Conservation (phyloP, 23 tunicate genomes). For the Diplosoma virens region DNA sequence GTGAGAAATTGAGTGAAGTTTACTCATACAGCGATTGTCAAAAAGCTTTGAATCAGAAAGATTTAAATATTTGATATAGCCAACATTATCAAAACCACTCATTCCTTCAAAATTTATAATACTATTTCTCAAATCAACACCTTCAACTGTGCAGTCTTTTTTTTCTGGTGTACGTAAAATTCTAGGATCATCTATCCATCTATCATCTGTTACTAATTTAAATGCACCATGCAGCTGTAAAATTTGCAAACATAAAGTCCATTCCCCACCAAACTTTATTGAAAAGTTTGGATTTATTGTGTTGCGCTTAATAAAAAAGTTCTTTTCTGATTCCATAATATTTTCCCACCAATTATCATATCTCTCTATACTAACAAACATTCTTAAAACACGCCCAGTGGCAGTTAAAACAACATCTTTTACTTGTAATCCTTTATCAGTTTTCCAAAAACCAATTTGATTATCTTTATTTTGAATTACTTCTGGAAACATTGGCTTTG, state of each 20-base stretch:
- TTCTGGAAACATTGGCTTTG: too few species aligned
- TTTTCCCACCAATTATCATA: too few species aligned
- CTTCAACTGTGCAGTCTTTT: slow-evolving; percentile 56
- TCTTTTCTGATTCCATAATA: too few species aligned
- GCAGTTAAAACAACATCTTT: too few species aligned
- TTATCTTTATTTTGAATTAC: too few species aligned
- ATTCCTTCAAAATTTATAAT: slow-evolving; percentile 36
- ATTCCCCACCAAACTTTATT: too few species aligned
- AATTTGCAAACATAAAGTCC: slow-evolving; percentile 41
- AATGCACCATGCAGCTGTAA: slow-evolving; percentile 66
- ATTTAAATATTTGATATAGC: slow-evolving; percentile 52
- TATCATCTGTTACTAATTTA: slow-evolving; percentile 51
- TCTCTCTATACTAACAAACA: too few species aligned
- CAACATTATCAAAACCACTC: slow-evolving; percentile 18
- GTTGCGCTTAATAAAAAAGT: too few species aligned
- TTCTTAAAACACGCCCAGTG: too few species aligned
- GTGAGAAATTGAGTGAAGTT: slow-evolving; percentile 42
- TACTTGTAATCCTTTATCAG: too few species aligned
- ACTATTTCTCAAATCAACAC: slow-evolving; percentile 47
- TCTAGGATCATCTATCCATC: slow-evolving; percentile 59
- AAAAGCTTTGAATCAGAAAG: slow-evolving; percentile 50
- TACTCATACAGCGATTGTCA: slow-evolving; percentile 48
- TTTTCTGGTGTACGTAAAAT: slow-evolving; percentile 46
- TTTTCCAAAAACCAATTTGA: too few species aligned
- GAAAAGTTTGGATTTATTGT: too few species aligned